phyloP scores from a whole-genome alignment of 2,797 vertebrate genomes.

The Channallabes apus region DNA sequence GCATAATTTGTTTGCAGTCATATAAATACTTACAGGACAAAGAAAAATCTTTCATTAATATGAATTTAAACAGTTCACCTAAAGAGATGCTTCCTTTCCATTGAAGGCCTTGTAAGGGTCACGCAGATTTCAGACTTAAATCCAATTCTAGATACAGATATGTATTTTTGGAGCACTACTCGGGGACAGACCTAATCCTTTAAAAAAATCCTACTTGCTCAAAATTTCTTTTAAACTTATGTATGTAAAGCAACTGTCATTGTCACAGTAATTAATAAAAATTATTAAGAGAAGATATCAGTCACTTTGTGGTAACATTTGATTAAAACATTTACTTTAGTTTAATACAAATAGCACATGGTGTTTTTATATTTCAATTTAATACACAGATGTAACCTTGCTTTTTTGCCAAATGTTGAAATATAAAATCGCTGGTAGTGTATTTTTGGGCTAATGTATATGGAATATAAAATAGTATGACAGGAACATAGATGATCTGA shows the following conservation, averaged over 20 bases:
- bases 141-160: not conserved
- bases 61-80: too few species aligned
- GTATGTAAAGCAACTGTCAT: not conserved
- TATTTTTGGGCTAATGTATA: not conserved
- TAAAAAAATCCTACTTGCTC: not conserved
- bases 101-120: not conserved
- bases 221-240: not conserved
- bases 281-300: not conserved
- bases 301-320: not conserved
- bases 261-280: not conserved
- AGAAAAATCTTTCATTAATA: not conserved
- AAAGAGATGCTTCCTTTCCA: not conserved
- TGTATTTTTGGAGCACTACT: not conserved
- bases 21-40: not conserved
- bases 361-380: not conserved
- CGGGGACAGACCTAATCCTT: not conserved
- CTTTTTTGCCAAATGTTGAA: not conserved
- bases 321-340: not conserved
- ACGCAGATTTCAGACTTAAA: too few species aligned
- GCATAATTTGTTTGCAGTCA: not conserved
- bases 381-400: not conserved
- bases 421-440: conserved; percentile 5
- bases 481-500: conserved; percentile 12
- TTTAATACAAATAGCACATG: not conserved
- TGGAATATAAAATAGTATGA: conserved; percentile 5